Conservation (phyloP, 2,797 vertebrate species). For the Thaleichthys pacificus region DNA sequence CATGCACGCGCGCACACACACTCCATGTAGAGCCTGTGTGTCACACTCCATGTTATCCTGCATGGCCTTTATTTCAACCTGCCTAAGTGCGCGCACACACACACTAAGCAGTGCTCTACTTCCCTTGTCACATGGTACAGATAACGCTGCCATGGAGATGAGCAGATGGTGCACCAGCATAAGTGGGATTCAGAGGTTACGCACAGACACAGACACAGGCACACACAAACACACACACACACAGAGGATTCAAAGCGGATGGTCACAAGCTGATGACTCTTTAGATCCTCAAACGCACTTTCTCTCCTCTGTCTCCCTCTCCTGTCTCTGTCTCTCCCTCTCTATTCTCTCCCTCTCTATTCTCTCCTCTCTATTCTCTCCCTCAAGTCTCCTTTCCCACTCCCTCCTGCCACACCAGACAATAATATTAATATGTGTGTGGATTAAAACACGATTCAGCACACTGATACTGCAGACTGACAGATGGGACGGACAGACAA, state of each 20-base stretch:
- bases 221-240: slow-evolving; percentile 10
- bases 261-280: background rate
- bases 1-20: background rate
- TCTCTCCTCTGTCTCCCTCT: slow-evolving; percentile 39
- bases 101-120: slow-evolving; percentile 24
- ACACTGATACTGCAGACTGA: background rate
- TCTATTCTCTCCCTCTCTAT: slow-evolving; percentile 28
- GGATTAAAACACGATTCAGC: too few relatives aligned
- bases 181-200: slow-evolving; percentile 54
- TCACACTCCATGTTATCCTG: background rate
- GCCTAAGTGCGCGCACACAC: background rate
- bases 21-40: background rate
- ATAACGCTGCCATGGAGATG: slow-evolving; percentile 64
- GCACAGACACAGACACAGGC: slow-evolving; percentile 18
- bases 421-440: too few relatives aligned
- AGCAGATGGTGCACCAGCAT: slow-evolving; percentile 70
- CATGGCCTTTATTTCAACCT: background rate
- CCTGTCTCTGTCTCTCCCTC: slow-evolving; percentile 33
- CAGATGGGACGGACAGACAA: background rate
- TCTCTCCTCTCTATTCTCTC: slow-evolving; percentile 40
- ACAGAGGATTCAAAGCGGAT: slow-evolving; percentile 22
- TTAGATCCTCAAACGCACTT: background rate
- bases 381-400: too few relatives aligned
- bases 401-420: too few relatives aligned
- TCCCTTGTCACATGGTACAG: slow-evolving; percentile 54